Percentiles rank a stretch among this genome's conserved stretches.
phyloP scores from a whole-genome alignment of 2,888 invertebrate genomes.

The Apamea crenata region DNA sequence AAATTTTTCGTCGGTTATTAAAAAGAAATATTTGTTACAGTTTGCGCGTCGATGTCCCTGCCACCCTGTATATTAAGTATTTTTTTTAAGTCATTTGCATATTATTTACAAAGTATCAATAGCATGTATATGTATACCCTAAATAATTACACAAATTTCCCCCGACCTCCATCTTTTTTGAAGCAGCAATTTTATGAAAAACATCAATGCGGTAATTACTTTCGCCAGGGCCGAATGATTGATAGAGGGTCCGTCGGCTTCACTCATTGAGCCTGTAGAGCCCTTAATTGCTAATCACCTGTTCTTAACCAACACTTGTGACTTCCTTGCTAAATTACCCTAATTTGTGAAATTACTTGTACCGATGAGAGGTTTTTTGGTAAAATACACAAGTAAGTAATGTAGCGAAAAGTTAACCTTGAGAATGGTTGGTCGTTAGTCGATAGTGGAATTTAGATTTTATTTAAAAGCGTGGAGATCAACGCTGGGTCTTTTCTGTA shows the following conservation, averaged over 20 bases:
- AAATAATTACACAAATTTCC: not conserved
- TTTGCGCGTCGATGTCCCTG: too few relatives aligned
- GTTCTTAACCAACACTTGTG: slow-evolving; percentile 41
- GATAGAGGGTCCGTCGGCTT: slow-evolving; percentile 50
- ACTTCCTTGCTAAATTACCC: slow-evolving; percentile 39
- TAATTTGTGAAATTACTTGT: slow-evolving; percentile 28
- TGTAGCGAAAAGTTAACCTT: not conserved
- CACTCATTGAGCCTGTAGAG: slow-evolving; percentile 43
- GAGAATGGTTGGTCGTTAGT: not conserved
- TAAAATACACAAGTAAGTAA: not conserved
- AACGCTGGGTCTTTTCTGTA: too few relatives aligned
- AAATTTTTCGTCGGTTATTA: too few relatives aligned
- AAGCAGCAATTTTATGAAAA: slow-evolving; percentile 32
- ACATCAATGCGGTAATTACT: slow-evolving; percentile 37
- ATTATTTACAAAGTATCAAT: not conserved
- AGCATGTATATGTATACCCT: not conserved
- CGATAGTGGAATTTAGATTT: not conserved
- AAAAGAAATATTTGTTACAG: too few relatives aligned
- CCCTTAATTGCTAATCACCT: slow-evolving; percentile 64
- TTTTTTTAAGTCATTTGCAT: too few relatives aligned
- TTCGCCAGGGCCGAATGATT: slow-evolving; percentile 52
- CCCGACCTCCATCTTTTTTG: not conserved
- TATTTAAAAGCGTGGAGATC: too few relatives aligned
- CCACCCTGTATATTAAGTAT: too few relatives aligned
- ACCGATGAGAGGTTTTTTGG: not conserved